phyloP scores from a whole-genome alignment of 2,113 vertebrate genomes.

The Fulica atra region DNA sequence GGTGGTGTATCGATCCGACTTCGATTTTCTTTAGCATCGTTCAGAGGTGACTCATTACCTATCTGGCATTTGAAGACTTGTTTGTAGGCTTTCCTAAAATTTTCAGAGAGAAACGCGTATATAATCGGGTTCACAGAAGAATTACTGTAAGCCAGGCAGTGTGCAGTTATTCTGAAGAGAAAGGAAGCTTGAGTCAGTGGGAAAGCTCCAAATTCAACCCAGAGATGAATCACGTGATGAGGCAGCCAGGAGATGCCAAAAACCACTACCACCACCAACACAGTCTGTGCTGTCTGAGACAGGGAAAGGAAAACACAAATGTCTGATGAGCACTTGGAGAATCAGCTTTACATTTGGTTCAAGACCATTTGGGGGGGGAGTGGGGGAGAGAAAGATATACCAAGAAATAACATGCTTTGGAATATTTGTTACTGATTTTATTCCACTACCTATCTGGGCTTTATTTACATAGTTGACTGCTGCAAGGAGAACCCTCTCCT shows the following conservation, averaged over 20 bases:
- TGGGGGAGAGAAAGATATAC: background rate
- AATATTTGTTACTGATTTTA: background rate
- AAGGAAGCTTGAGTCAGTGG: constrained; percentile 95
- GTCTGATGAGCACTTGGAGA: constrained; percentile 27
- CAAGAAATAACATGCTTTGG: background rate
- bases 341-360: background rate
- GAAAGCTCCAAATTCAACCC: constrained; percentile 94
- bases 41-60: constrained; percentile 68
- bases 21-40: constrained; percentile 82
- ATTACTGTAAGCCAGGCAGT: constrained; percentile 98
- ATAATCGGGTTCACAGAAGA: constrained; percentile 98
- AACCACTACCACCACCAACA: constrained; percentile 96
- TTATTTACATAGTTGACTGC: background rate
- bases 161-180: constrained; percentile 87
- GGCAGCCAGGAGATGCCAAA: constrained; percentile 98
- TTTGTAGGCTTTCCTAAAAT: constrained; percentile 96
- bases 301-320: constrained; percentile 46
- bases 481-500: background rate
- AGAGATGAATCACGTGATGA: constrained; percentile 91
- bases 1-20: constrained; percentile 86
- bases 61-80: constrained; percentile 92
- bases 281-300: constrained; percentile 92
- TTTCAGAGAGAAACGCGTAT: constrained; percentile 96
- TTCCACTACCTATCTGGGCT: background rate
- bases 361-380: background rate